Conservation (phyloP, 1,140 invertebrate genomes). For the Dolichoris vasculosae region DNA sequence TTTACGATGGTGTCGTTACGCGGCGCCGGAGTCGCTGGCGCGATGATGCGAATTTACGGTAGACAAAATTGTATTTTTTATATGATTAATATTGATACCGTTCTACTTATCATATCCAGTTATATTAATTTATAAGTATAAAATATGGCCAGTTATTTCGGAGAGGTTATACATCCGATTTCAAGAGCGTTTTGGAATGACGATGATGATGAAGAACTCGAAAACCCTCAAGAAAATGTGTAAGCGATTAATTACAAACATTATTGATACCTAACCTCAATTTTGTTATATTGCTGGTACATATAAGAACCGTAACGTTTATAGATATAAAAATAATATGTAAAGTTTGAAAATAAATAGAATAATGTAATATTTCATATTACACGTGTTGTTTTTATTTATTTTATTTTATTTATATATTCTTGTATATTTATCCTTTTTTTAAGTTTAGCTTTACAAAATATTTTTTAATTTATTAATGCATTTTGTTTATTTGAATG, state of each 20-base stretch:
- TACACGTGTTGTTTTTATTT: too few relatives aligned
- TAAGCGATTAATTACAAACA: slow-evolving; percentile 45
- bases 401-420: too few relatives aligned
- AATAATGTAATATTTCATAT: not conserved
- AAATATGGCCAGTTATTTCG: slow-evolving; percentile 65
- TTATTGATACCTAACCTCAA: slow-evolving; percentile 20
- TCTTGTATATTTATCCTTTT: not conserved
- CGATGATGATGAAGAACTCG: slow-evolving; percentile 60
- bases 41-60: not conserved
- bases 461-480: too few relatives aligned
- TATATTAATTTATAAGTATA: not conserved
- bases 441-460: not conserved
- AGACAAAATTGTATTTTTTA: not conserved
- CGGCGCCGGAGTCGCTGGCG: not conserved
- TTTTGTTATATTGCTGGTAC: not conserved
- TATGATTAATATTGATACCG: not conserved
- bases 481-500: too few relatives aligned
- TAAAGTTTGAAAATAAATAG: not conserved
- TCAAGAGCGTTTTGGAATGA: slow-evolving; percentile 70
- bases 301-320: not conserved
- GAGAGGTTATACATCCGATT: slow-evolving; percentile 65
- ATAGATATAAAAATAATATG: not conserved
- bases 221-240: slow-evolving; percentile 50
- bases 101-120: not conserved
- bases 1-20: not conserved